Evolutionary conservation across 2,797 vertebrate genomes (phyloP).

Genomic region (Phrynocephalus forsythii): DNA sequence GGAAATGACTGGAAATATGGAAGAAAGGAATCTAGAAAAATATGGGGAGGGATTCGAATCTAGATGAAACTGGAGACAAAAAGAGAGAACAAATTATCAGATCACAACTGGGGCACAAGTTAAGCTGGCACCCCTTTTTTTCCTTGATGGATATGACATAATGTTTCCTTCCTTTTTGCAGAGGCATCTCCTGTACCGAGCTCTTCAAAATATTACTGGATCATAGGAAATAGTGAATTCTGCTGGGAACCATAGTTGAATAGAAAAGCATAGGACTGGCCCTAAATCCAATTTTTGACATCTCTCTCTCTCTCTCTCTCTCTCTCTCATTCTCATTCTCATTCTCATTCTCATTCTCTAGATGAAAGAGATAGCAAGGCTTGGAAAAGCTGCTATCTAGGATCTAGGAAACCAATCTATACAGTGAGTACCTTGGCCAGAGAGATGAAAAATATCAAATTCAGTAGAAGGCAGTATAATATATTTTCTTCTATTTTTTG

Average conservation of each 20-base stretch:
- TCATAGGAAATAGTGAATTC: constrained; percentile 7
- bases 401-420: background rate
- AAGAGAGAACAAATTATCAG: constrained; percentile 14
- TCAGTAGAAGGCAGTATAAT: background rate
- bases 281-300: background rate
- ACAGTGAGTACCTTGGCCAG: background rate
- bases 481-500: background rate
- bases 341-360: background rate
- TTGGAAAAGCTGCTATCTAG: background rate
- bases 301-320: background rate
- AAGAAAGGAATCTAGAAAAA: constrained; percentile 61
- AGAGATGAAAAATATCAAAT: background rate
- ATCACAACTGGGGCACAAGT: background rate
- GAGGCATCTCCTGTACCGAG: background rate
- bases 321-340: too few species aligned
- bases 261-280: background rate
- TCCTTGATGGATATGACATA: background rate
- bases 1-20: constrained; percentile 77
- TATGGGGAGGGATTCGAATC: constrained; percentile 42
- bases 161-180: background rate
- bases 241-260: background rate
- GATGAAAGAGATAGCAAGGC: background rate
- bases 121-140: background rate
- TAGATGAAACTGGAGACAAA: constrained; percentile 38
- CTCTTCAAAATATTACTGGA: constrained; percentile 9